Percentiles rank a stretch among this genome's conserved stretches.
Evolutionary conservation across 2,113 vertebrate genomes (phyloP).

Genomic region (Colaptes auratus): DNA sequence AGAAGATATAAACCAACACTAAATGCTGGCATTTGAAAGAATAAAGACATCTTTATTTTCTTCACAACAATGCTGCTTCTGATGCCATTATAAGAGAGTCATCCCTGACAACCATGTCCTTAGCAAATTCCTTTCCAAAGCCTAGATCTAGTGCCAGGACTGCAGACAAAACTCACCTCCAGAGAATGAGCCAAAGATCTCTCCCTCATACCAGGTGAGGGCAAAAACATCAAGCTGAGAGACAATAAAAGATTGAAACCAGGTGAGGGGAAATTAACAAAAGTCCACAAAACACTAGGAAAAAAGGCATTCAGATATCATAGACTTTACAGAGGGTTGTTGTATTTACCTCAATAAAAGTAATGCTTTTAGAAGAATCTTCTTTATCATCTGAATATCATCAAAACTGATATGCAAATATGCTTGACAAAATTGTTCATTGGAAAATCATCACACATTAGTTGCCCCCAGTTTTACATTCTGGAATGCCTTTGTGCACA

Average conservation of each 20-base stretch:
- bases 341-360: background rate
- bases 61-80: background rate
- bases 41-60: background rate
- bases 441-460: background rate
- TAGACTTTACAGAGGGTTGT: background rate
- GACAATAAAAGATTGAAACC: background rate
- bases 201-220: background rate
- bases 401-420: background rate
- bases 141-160: rapidly evolving
- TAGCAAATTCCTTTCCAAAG: background rate
- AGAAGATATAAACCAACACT: background rate
- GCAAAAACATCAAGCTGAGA: background rate
- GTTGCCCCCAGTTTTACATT: rapidly evolving
- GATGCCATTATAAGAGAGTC: background rate
- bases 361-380: background rate
- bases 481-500: background rate
- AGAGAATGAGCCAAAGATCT: background rate
- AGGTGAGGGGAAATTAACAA: background rate
- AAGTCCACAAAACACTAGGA: background rate
- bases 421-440: background rate
- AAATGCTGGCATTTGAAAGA: background rate
- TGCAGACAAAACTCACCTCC: background rate
- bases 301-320: background rate
- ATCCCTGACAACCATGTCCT: background rate
- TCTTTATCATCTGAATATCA: background rate